These are phyloP conservation scores for Ictidomys tridecemlineatus DNA, from an alignment of 2,113 vertebrate genomes.

Conservation along the genomic window DNA sequence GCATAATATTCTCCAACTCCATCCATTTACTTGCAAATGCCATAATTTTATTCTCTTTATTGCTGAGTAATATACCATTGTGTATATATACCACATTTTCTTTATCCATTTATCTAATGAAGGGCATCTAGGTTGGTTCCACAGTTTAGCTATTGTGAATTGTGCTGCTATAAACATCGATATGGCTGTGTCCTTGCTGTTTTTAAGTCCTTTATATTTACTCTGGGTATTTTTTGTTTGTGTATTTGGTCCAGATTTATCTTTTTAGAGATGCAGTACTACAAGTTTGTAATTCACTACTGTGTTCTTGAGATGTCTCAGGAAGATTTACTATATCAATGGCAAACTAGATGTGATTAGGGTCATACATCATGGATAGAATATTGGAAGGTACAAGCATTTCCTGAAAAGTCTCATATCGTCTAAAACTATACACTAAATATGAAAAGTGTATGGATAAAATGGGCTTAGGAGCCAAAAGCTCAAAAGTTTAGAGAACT, in stretches of 20 bases:
- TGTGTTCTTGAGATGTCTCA: not conserved
- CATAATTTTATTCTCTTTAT: no score
- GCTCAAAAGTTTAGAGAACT: not conserved
- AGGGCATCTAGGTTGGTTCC: no score
- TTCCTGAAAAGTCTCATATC: not conserved
- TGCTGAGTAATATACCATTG: no score
- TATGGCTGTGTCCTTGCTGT: no score
- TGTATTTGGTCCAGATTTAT: not conserved
- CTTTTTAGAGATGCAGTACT: conserved; percentile 30
- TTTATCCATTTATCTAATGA: no score
- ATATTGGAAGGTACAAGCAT: not conserved
- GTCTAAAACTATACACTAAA: not conserved
- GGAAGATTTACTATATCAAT: not conserved
- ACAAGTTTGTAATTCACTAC: not conserved
- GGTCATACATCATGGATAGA: not conserved
- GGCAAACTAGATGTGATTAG: not conserved
- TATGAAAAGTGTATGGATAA: not conserved
- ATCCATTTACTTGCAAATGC: no score
- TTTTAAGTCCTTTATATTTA: no score
- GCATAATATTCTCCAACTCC: no score
- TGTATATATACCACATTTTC: no score
- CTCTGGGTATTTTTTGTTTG: no score
- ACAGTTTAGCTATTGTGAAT: no score
- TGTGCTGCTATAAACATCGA: no score
- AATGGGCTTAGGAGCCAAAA: not conserved